Evolutionary conservation across 2,888 invertebrate genomes (phyloP).

Genomic region (Villa cingulata): DNA sequence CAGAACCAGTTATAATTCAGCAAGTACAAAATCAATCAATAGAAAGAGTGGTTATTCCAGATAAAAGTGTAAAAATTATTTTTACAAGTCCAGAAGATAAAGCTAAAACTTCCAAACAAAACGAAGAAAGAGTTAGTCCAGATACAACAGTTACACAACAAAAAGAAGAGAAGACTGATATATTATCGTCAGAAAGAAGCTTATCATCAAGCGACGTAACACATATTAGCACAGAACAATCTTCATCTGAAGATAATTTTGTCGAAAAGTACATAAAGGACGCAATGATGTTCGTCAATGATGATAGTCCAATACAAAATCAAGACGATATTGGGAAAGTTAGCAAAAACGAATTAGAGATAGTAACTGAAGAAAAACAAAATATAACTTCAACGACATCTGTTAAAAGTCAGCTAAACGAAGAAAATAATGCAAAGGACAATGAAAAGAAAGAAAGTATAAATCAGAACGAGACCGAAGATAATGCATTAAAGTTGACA

Average conservation of each 20-base stretch:
- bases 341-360: no score
- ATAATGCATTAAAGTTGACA: background rate
- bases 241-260: conserved; percentile 11
- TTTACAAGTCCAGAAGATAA: background rate
- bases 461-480: no score
- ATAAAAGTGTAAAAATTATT: background rate
- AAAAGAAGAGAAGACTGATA: background rate
- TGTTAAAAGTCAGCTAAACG: no score
- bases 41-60: background rate
- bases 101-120: background rate
- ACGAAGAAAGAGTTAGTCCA: conserved; percentile 2
- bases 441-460: no score
- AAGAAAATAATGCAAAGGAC: no score
- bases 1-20: background rate
- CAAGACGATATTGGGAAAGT: no score
- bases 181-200: no score
- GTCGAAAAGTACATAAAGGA: conserved; percentile 14
- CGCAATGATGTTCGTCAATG: conserved; percentile 3
- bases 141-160: no score
- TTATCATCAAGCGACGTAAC: no score
- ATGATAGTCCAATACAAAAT: no score
- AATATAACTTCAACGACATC: no score
- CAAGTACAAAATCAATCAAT: background rate
- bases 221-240: background rate
- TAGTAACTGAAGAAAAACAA: no score